These are phyloP conservation scores for Momotus momota DNA, from an alignment of 2,797 vertebrate species.

Conservation along the genomic window DNA sequence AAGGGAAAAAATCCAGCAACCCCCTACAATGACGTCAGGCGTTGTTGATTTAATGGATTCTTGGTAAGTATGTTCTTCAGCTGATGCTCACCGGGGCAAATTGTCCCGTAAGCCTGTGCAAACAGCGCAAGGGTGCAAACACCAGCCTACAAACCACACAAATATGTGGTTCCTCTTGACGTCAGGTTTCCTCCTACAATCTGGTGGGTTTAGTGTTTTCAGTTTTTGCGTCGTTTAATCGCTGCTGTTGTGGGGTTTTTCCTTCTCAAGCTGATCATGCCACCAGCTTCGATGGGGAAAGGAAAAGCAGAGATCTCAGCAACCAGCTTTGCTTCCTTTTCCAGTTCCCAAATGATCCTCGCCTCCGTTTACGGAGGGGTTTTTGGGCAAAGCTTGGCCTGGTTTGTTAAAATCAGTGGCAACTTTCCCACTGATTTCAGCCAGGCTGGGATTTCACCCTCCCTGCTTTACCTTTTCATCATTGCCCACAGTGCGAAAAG, in stretches of 20 bases:
- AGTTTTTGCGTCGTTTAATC: neutral
- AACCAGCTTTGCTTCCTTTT: neutral
- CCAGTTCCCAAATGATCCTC: neutral
- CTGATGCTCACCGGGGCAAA: fast-evolving
- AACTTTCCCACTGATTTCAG: neutral
- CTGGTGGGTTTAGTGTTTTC: neutral
- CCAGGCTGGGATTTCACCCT: neutral
- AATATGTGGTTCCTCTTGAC: neutral
- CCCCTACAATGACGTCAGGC: neutral
- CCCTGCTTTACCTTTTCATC: neutral
- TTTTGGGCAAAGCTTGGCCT: neutral
- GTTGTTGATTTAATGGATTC: neutral
- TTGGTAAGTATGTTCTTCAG: neutral
- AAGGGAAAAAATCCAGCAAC: neutral
- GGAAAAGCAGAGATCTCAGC: neutral
- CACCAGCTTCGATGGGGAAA: neutral
- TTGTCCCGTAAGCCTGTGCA: neutral
- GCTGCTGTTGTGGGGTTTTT: neutral
- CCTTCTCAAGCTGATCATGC: neutral
- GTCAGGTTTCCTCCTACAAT: neutral
- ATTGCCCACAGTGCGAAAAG: neutral
- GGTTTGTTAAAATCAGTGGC: neutral
- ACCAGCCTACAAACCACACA: fast-evolving
- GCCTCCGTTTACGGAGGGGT: neutral
- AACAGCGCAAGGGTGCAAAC: neutral